Conservation (phyloP, 1,140 invertebrate genomes). For the Lepidostoma basale region DNA sequence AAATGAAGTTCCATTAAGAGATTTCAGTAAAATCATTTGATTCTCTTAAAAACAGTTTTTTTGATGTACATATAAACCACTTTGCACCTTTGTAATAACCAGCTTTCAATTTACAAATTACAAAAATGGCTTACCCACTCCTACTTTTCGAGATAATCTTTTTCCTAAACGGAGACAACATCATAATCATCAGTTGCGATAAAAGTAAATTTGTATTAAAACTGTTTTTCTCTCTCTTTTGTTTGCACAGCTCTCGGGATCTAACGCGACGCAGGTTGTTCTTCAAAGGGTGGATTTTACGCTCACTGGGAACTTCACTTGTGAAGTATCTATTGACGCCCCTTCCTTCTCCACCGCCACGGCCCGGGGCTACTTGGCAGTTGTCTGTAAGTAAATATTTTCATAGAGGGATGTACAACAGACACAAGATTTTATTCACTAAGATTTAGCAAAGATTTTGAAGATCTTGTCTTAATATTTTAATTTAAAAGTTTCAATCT, state of each 20-base stretch:
- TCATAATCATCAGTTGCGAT: not conserved
- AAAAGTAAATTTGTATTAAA: slow-evolving; percentile 1
- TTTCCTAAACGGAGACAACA: not conserved
- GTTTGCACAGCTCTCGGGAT: slow-evolving; percentile 63
- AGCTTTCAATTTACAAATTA: too few species aligned
- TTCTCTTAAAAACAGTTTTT: too few species aligned
- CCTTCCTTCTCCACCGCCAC: slow-evolving; percentile 68
- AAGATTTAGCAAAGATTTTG: too few species aligned
- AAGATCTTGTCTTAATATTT: too few species aligned
- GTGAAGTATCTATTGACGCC: slow-evolving; percentile 75
- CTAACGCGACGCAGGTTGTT: slow-evolving; percentile 71
- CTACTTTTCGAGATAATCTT: not conserved
- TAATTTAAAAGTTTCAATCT: too few species aligned
- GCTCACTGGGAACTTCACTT: slow-evolving; percentile 72
- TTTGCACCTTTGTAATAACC: too few species aligned
- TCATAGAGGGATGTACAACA: too few species aligned
- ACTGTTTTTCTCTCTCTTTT: slow-evolving; percentile 15
- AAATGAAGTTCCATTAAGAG: too few species aligned
- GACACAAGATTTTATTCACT: too few species aligned
- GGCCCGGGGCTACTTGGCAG: slow-evolving; percentile 59
- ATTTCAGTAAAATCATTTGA: too few species aligned
- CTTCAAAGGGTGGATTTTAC: slow-evolving; percentile 68
- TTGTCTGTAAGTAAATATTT: slow-evolving; percentile 58
- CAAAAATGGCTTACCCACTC: not conserved
- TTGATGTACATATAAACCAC: too few species aligned